These are phyloP conservation scores for Sciurus vulgaris DNA, from an alignment of 2,797 vertebrate species.

Conservation along the genomic window DNA sequence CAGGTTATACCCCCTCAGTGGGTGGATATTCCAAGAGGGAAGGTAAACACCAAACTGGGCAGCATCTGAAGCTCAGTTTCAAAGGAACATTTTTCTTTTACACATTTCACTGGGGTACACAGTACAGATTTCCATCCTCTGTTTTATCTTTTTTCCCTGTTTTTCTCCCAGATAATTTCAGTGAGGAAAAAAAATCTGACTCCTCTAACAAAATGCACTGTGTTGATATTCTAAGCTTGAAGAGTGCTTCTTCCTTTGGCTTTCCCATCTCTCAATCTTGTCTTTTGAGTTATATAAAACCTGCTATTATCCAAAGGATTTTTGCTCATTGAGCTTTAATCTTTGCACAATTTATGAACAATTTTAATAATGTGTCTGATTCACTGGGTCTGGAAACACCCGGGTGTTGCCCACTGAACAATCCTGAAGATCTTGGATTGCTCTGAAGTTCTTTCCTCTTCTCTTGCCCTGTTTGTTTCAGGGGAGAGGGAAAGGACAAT, in stretches of 20 bases:
- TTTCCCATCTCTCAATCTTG: neutral
- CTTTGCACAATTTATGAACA: neutral
- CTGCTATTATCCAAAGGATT: neutral
- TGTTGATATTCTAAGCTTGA: neutral
- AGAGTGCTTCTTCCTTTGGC: neutral
- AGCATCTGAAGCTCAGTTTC: neutral
- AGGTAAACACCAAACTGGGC: neutral
- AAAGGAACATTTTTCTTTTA: constrained; percentile 25
- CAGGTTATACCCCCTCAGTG: neutral
- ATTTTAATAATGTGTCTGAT: neutral
- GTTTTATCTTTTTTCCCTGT: neutral
- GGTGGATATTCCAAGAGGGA: neutral
- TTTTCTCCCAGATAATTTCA: neutral
- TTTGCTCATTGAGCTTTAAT: constrained; percentile 36
- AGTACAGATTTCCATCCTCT: neutral
- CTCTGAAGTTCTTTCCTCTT: neutral
- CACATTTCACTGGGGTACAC: neutral
- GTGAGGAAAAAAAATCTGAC: neutral
- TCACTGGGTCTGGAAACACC: neutral
- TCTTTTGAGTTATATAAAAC: neutral
- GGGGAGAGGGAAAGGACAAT: neutral
- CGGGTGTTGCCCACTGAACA: no score
- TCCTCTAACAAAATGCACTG: neutral
- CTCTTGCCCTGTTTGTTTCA: neutral
- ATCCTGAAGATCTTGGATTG: neutral